Percentiles rank a stretch among this genome's conserved stretches.
Evolutionary conservation across 2,113 vertebrate species (phyloP).

Genomic region (Alectura lathami): DNA sequence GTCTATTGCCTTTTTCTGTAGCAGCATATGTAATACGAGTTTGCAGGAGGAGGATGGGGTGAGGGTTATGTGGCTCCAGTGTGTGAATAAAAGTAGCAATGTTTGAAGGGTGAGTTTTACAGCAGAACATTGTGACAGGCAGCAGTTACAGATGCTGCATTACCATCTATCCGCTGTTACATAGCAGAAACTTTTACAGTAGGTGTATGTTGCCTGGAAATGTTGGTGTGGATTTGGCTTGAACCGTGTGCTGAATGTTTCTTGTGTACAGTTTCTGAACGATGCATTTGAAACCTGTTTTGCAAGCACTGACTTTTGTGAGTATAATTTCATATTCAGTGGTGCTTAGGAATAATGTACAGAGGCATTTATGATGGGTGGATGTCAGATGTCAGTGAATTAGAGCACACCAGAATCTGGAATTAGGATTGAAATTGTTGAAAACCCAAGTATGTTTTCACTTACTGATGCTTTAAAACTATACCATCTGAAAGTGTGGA

Average conservation of each 20-base stretch:
- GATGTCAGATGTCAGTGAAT: neutral
- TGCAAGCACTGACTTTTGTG: slow-evolving; percentile 4
- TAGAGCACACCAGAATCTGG: neutral
- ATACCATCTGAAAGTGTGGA: neutral
- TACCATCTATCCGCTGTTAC: neutral
- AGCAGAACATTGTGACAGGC: neutral
- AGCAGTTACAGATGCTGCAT: neutral
- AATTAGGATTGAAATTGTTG: neutral
- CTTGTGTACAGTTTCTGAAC: neutral
- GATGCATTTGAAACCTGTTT: slow-evolving; percentile 13
- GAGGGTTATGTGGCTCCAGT: neutral
- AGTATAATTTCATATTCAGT: neutral
- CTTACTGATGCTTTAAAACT: neutral
- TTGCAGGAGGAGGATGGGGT: slow-evolving; percentile 42
- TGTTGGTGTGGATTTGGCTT: neutral
- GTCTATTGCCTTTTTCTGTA: slow-evolving; percentile 15
- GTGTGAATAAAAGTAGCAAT: neutral
- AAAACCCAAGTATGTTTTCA: neutral
- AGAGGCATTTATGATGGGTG: neutral
- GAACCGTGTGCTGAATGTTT: slow-evolving; percentile 17
- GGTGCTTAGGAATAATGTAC: neutral
- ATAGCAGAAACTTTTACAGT: neutral
- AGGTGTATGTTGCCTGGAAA: slow-evolving; percentile 22
- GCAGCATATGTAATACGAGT: slow-evolving; percentile 1
- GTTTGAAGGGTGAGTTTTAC: neutral